Evolutionary conservation across 2,888 invertebrate genomes (phyloP).

Genomic region (Lottia scabra): DNA sequence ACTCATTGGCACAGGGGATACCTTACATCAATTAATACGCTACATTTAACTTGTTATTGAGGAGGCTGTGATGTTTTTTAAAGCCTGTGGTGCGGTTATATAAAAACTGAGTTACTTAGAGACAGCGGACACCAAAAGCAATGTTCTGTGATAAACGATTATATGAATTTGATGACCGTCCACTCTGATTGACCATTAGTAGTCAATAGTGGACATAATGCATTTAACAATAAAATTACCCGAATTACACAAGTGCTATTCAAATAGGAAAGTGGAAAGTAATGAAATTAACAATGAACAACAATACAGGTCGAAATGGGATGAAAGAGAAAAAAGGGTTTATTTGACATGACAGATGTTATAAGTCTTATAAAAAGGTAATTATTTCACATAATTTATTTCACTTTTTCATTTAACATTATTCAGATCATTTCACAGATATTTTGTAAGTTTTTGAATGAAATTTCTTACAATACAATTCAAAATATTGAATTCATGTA

Average conservation of each 20-base stretch:
- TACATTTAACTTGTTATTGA: not conserved
- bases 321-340: too few species aligned
- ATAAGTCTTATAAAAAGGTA: too few species aligned
- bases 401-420: too few species aligned
- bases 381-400: too few species aligned
- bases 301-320: too few species aligned
- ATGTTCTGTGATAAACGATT: conserved; percentile 2
- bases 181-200: not conserved
- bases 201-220: not conserved
- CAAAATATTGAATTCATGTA: too few species aligned
- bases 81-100: not conserved
- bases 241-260: conserved; percentile 5
- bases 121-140: not conserved
- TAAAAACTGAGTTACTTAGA: not conserved
- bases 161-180: conserved; percentile 3
- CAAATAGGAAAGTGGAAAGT: too few species aligned
- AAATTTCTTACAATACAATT: too few species aligned
- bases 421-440: too few species aligned
- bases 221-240: not conserved
- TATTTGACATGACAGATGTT: too few species aligned
- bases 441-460: too few species aligned
- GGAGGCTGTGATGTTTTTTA: not conserved
- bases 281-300: too few species aligned
- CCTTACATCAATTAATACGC: conserved; percentile 11
- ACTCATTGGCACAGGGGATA: conserved; percentile 5